Evolutionary conservation across 1,140 invertebrate genomes (phyloP).

Genomic region (Drosophila azteca): DNA sequence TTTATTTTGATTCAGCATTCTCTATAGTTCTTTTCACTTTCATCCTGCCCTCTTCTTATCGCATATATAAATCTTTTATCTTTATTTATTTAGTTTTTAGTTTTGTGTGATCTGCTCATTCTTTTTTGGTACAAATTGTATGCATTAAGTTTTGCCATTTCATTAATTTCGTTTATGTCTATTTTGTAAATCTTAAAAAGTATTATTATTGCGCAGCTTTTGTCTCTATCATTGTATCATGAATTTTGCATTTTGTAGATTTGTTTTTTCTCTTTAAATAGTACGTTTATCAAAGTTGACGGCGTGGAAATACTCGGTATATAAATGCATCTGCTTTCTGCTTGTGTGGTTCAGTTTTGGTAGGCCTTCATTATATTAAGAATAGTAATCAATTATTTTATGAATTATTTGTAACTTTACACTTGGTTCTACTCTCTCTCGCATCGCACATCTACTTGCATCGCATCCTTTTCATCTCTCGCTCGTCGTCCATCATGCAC

Average conservation of each 20-base stretch:
- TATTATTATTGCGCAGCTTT: constrained; percentile 73
- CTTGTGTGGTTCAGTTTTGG: constrained; percentile 57
- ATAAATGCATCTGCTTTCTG: constrained; percentile 76
- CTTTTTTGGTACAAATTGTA: constrained; percentile 74
- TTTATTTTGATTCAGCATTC: constrained; percentile 76
- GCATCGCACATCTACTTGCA: background rate
- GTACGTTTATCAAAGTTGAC: constrained; percentile 72
- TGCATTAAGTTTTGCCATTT: constrained; percentile 52
- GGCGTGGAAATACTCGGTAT: constrained; percentile 58
- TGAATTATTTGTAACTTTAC: constrained; percentile 33
- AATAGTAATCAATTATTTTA: constrained; percentile 34
- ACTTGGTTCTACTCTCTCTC: constrained; percentile 30
- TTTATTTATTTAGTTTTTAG: constrained; percentile 31
- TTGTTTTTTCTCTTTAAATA: constrained; percentile 30
- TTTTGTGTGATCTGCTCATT: constrained; percentile 50
- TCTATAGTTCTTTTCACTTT: constrained; percentile 49
- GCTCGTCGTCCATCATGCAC: constrained; percentile 52
- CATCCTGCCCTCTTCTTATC: constrained; percentile 35
- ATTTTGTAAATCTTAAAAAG: constrained; percentile 76
- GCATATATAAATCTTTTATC: constrained; percentile 55
- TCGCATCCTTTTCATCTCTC: too few species aligned
- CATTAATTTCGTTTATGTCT: constrained; percentile 49
- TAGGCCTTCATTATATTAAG: constrained; percentile 57
- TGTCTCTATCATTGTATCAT: constrained; percentile 14
- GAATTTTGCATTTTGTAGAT: constrained; percentile 47